Evolutionary conservation across 2,113 vertebrate species (phyloP), one percentile per base, ranked within the genome.

Genomic region (Sapayoa aenigma): DNA sequence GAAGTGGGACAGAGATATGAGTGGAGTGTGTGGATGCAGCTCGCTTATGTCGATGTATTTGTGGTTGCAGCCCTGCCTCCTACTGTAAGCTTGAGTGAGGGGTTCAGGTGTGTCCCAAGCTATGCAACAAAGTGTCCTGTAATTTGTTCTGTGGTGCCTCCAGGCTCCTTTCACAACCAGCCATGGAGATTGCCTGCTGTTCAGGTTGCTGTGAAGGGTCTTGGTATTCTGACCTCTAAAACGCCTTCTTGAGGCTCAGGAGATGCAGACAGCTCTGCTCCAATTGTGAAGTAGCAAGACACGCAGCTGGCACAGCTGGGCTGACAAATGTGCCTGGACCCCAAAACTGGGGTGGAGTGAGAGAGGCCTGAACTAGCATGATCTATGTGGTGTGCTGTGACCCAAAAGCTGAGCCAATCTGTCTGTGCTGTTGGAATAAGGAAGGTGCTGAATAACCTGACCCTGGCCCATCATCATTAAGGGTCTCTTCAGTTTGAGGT

Each of bases 121-220:
- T 6, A 5, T 18, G 9, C 5, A 11, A 7, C 7, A 11, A n/a
- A 46, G 20, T 2, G 0, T 52, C 19, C 33, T 67, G 44, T 11
- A 2, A 35, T 46, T 37, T 33, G 30, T 39, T 13, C 27, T 22
- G 18, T 2, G 1, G 37, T 55, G 42, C 4, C 55, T 62, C 52
- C 8, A 5, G 16, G 27, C 14, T 72, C 35, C 62, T 85, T 56
- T 39, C 24, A 12, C 28, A 53, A 4, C 25, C 52, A 56, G 41
- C 31, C 8, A 1, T 30, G 53, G 49, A 28, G 18, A 16, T 19
- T 4, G 11, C 17, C 18, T 22, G 4, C 6, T 2, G 0, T 5
- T 53, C 46, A 47, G 46, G 1, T 31, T 63, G 20, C 13, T 42
- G 30, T 31, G n/a, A 46, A 28, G 24, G 5, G 6, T 30, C 53